A percentile compares a stretch with the other conserved stretches of the same genome.
Conservation (phyloP, 2,888 invertebrate genomes). For the Cyrtodaria siliqua region DNA sequence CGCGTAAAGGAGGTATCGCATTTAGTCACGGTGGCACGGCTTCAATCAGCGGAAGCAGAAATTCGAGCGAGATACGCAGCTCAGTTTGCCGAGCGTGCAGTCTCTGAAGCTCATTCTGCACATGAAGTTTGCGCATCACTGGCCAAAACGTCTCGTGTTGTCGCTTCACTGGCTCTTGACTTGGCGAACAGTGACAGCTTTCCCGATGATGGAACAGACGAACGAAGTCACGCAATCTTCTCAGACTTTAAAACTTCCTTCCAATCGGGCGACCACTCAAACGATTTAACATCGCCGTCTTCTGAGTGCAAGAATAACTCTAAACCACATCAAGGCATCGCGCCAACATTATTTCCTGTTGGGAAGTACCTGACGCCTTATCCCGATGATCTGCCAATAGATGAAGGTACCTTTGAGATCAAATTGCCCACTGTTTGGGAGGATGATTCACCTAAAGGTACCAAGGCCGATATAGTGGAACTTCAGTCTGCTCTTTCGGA, state of each 20-base stretch:
- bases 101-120: conserved; percentile 63
- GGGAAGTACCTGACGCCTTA: neutral
- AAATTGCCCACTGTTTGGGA: neutral
- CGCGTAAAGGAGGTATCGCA: conserved; percentile 29
- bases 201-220: conserved; percentile 4
- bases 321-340: no score
- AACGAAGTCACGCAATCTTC: neutral
- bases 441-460: neutral
- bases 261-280: neutral
- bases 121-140: conserved; percentile 62
- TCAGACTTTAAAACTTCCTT: neutral
- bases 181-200: conserved; percentile 30
- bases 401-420: neutral
- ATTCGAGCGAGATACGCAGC: conserved; percentile 53
- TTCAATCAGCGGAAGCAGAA: conserved; percentile 50
- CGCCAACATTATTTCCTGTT: no score
- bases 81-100: conserved; percentile 58
- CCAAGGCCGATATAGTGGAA: neutral
- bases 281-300: neutral
- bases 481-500: neutral
- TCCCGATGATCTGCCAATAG: neutral
- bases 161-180: conserved; percentile 66
- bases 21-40: conserved; percentile 32
- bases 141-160: conserved; percentile 61
- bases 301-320: neutral